Conservation (phyloP, 2,113 vertebrate species). For the Hemiscyllium ocellatum region DNA sequence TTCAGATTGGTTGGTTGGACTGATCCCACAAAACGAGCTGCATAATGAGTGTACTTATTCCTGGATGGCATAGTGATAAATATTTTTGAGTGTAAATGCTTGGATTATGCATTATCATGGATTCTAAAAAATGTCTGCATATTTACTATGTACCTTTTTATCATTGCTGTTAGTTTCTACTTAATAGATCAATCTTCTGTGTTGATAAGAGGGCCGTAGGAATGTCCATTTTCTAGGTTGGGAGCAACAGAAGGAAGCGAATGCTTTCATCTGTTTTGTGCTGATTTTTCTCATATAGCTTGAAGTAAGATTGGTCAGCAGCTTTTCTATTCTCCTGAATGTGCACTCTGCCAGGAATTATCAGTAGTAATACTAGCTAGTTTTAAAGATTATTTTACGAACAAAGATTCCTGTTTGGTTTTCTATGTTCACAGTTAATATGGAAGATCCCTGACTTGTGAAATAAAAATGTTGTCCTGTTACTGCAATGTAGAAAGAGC, state of each 20-base stretch:
- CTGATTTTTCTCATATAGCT: not conserved
- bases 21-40: not conserved
- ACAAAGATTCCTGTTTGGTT: not conserved
- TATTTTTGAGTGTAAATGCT: not conserved
- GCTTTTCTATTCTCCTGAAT: not conserved
- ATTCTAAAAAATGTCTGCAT: not conserved
- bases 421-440: not conserved
- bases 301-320: not conserved
- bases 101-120: not conserved
- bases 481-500: not conserved
- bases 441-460: not conserved
- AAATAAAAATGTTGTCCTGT: not conserved
- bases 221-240: not conserved
- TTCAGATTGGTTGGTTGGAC: not conserved
- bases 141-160: not conserved
- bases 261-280: not conserved
- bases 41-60: not conserved
- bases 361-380: not conserved
- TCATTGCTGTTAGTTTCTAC: not conserved
- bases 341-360: not conserved
- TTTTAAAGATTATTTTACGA: not conserved
- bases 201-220: not conserved
- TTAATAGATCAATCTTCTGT: not conserved
- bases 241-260: not conserved
- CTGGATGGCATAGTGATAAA: not conserved